These are phyloP conservation scores for Pangasius macronema DNA, from an alignment of 2,797 vertebrate species.

Conservation along the genomic window DNA sequence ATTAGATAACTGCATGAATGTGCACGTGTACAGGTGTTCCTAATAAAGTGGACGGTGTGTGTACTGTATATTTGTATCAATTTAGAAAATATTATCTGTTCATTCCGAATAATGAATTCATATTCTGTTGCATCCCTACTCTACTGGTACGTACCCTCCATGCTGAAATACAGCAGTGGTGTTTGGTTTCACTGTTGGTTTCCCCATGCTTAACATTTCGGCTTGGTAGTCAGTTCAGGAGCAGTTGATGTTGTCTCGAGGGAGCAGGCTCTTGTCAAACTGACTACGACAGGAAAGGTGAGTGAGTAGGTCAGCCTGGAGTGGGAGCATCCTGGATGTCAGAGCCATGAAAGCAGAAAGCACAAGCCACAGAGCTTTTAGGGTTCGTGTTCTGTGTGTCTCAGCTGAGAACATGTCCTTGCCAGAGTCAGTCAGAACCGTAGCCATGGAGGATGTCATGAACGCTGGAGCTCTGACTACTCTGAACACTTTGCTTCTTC, in stretches of 20 bases:
- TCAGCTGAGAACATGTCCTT: conserved; percentile 21
- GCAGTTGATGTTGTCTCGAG: conserved; percentile 19
- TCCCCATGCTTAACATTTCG: neutral
- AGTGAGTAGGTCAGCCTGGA: conserved; percentile 49
- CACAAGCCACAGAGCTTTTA: conserved; percentile 56
- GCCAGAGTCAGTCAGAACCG: conserved; percentile 24
- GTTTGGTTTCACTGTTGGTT: neutral
- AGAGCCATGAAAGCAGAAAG: conserved; percentile 52
- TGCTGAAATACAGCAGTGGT: neutral
- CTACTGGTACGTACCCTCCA: neutral
- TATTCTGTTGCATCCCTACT: neutral
- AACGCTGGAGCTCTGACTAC: conserved; percentile 20
- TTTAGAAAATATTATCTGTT: neutral
- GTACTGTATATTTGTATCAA: neutral
- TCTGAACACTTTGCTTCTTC: conserved; percentile 13
- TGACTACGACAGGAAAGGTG: conserved; percentile 44
- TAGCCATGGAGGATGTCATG: conserved; percentile 10
- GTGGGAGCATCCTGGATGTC: conserved; percentile 31
- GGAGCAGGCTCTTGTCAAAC: conserved; percentile 38
- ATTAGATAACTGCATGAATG: too few species aligned
- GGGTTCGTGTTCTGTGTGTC: conserved; percentile 44
- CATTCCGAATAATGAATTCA: neutral
- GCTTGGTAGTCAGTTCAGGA: conserved; percentile 8
- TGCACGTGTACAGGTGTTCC: too few species aligned
- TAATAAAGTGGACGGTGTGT: too few species aligned